These are phyloP conservation scores for Euura lappo DNA, from an alignment of 1,140 invertebrate species.

Conservation along the genomic window DNA sequence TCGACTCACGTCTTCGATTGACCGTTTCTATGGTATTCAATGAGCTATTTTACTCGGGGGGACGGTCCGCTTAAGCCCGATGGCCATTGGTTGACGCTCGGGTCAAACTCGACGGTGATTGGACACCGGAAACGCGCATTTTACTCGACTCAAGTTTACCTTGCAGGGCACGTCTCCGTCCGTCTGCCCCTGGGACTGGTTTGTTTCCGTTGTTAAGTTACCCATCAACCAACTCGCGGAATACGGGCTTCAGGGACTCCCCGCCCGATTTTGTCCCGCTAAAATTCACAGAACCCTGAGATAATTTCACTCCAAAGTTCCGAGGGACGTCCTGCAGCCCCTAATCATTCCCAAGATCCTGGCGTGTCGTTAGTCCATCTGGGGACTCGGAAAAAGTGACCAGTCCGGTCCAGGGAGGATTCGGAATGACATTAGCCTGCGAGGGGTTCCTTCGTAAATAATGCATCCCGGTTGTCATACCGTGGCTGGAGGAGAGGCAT, in stretches of 20 bases:
- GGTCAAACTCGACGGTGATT: background rate
- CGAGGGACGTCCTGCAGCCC: no score
- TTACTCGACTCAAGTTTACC: background rate
- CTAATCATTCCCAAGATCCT: background rate
- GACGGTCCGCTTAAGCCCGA: background rate
- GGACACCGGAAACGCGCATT: background rate
- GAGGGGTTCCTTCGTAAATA: background rate
- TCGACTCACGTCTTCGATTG: background rate
- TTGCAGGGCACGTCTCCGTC: background rate
- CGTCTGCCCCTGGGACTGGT: constrained; percentile 1
- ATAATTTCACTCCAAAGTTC: no score
- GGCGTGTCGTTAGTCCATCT: background rate
- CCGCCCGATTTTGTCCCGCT: no score
- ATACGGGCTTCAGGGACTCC: no score
- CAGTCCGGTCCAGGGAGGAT: background rate
- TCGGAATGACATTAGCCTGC: background rate
- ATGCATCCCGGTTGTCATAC: background rate
- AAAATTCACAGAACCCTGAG: no score
- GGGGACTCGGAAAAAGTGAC: constrained; percentile 1
- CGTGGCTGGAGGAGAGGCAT: no score
- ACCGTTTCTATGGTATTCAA: background rate
- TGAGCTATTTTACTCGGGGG: background rate
- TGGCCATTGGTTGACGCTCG: background rate
- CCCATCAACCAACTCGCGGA: background rate
- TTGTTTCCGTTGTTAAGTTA: constrained; percentile 1